Conservation (phyloP, 1,140 invertebrate species). For the Hirudo medicinalis region DNA sequence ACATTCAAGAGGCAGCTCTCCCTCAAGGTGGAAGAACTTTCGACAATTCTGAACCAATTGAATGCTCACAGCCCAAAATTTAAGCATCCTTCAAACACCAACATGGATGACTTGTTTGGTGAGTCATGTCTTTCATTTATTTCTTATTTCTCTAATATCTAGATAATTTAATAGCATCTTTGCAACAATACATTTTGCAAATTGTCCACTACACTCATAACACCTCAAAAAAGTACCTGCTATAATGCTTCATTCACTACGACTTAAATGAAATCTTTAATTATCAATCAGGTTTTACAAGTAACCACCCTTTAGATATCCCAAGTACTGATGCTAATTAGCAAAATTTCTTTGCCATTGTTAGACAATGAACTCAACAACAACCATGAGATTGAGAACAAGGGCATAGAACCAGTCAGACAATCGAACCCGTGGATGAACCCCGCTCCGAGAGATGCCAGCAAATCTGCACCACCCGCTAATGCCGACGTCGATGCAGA, state of each 20-base stretch:
- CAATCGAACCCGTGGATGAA: slow-evolving; percentile 11
- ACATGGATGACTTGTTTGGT: neutral
- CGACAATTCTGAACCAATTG: neutral
- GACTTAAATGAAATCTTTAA: too few relatives aligned
- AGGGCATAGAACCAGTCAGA: slow-evolving; percentile 1
- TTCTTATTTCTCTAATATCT: neutral
- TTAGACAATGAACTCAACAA: slow-evolving; percentile 6
- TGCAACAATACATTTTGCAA: too few relatives aligned
- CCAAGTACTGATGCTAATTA: too few relatives aligned
- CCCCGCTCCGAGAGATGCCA: neutral
- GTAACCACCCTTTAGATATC: too few relatives aligned
- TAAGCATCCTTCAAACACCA: neutral
- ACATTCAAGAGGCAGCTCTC: slow-evolving; percentile 4
- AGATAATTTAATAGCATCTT: neutral
- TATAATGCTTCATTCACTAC: neutral
- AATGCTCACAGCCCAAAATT: neutral
- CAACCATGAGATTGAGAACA: neutral
- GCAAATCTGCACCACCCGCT: neutral
- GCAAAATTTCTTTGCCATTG: too few relatives aligned
- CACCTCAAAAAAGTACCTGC: neutral
- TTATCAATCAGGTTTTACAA: too few relatives aligned
- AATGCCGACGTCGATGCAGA: neutral
- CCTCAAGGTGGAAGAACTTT: neutral
- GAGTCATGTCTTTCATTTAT: neutral
- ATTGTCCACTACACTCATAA: neutral